A percentile compares a stretch with the other conserved stretches of the same genome.
These are phyloP conservation scores for Schizaphis graminum DNA, from an alignment of 2,888 invertebrate genomes.

Conservation along the genomic window DNA sequence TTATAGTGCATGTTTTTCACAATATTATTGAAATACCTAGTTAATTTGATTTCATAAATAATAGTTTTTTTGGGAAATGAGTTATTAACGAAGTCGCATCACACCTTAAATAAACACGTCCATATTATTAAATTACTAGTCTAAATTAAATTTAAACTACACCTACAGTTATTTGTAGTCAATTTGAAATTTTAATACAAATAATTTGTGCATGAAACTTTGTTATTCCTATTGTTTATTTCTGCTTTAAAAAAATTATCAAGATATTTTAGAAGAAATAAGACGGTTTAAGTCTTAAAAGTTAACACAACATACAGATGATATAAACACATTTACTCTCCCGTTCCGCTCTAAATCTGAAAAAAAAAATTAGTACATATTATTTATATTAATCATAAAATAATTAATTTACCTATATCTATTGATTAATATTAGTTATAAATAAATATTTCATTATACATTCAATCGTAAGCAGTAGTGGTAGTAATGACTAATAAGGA, in stretches of 20 bases:
- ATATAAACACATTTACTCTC: background rate
- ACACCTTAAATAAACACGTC: background rate
- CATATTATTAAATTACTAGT: conserved; percentile 17
- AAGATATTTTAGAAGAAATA: too few species aligned
- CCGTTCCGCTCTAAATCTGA: background rate
- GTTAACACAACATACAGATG: background rate
- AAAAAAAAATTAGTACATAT: background rate
- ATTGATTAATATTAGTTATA: background rate
- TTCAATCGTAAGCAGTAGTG: background rate
- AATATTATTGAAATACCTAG: background rate
- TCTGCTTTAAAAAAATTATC: background rate
- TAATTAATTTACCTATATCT: background rate
- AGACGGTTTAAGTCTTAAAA: background rate
- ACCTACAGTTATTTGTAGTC: background rate
- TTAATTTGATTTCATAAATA: background rate
- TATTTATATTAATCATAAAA: background rate
- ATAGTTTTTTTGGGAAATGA: conserved; percentile 25
- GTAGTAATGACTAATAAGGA: background rate
- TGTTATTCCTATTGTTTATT: background rate
- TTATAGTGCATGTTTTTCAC: conserved; percentile 2
- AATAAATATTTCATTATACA: background rate
- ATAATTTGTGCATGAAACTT: background rate
- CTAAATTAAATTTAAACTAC: background rate
- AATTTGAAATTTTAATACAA: background rate
- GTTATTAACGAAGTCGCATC: background rate